Evolutionary conservation across 2,888 invertebrate species (phyloP).

Genomic region (Pseudococcus jackbeardsleyi): DNA sequence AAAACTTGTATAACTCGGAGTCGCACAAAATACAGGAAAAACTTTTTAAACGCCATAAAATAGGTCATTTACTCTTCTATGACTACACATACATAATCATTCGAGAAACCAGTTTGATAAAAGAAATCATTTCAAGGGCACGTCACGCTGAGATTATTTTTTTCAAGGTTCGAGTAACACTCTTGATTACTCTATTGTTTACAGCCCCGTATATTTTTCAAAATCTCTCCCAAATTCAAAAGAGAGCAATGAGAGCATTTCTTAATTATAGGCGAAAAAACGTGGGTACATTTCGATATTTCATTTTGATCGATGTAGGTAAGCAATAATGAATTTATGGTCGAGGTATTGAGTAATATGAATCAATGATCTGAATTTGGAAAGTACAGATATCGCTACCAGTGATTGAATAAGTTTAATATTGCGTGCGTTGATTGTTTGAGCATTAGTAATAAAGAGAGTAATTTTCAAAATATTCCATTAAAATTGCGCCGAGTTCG

Average conservation of each 20-base stretch:
- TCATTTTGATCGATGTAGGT: background rate
- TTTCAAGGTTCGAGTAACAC: constrained; percentile 18
- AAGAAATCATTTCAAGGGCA: constrained; percentile 45
- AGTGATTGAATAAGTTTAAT: background rate
- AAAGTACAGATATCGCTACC: no score
- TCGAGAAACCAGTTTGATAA: constrained; percentile 31
- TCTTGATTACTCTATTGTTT: constrained; percentile 31
- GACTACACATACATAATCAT: background rate
- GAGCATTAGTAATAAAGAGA: no score
- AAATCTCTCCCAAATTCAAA: background rate
- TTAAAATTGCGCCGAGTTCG: no score
- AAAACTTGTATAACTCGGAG: background rate
- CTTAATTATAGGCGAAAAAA: background rate
- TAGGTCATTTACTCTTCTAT: constrained; percentile 23
- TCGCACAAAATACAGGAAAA: constrained; percentile 17
- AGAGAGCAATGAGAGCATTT: background rate
- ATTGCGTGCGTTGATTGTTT: background rate
- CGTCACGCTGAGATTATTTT: constrained; percentile 29
- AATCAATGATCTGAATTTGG: background rate
- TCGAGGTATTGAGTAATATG: background rate
- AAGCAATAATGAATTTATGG: background rate
- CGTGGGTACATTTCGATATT: background rate
- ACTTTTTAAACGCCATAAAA: constrained; percentile 22
- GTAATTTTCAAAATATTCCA: no score
- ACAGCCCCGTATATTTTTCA: background rate